Percentiles rank a stretch among this genome's conserved stretches.
Evolutionary conservation across 1,140 invertebrate species (phyloP).

Genomic region (Drosophila neocordata): DNA sequence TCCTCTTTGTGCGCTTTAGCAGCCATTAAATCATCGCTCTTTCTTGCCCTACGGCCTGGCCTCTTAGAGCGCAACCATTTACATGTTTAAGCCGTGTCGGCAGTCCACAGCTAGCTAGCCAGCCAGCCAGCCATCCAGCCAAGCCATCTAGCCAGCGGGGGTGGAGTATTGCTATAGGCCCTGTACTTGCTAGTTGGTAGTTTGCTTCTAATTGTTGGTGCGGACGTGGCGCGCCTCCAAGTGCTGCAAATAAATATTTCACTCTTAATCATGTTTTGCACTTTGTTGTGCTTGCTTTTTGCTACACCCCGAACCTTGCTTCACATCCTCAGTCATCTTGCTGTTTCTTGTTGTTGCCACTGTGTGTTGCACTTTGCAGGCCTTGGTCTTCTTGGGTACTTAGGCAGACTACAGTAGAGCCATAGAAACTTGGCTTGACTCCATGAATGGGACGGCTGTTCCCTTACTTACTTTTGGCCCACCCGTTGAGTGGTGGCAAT

Average conservation of each 20-base stretch:
- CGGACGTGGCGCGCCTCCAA: conserved; percentile 70
- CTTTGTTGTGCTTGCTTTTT: conserved; percentile 60
- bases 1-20: conserved; percentile 42
- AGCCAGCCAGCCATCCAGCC: neutral
- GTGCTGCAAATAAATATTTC: conserved; percentile 79
- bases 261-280: conserved; percentile 78
- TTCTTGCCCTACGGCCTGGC: conserved; percentile 30
- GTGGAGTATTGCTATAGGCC: neutral
- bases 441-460: conserved; percentile 27
- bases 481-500: conserved; percentile 65
- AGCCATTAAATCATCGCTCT: conserved; percentile 67
- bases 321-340: neutral
- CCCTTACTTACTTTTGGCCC: neutral
- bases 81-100: conserved; percentile 73
- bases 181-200: conserved; percentile 33
- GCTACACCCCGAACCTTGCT: neutral
- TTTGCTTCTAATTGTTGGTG: conserved; percentile 68
- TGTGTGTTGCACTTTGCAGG: conserved; percentile 29
- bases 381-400: conserved; percentile 22
- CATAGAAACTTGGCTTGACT: conserved; percentile 37
- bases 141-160: neutral
- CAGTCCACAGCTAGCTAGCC: conserved; percentile 13
- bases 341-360: conserved; percentile 13
- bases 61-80: conserved; percentile 56
- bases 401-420: conserved; percentile 17